Conservation (phyloP, 2,113 vertebrate genomes). For the Felis catus region DNA sequence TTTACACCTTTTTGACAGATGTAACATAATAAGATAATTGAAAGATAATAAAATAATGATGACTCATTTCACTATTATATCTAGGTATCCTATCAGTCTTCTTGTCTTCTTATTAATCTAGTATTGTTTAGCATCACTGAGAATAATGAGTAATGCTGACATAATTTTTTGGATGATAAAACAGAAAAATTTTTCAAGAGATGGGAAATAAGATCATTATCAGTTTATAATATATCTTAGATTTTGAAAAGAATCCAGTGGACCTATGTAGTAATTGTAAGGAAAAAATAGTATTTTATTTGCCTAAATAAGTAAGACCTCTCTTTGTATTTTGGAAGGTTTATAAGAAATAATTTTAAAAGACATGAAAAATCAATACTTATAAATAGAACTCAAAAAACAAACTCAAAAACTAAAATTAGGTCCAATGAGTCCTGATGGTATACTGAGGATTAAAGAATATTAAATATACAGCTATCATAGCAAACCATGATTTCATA, state of each 20-base stretch:
- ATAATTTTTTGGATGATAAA: neutral
- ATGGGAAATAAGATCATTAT: neutral
- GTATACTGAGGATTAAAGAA: neutral
- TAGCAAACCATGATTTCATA: slow-evolving; percentile 6
- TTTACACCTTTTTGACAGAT: neutral
- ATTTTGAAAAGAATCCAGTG: neutral
- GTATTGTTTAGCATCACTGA: neutral
- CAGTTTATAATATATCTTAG: neutral
- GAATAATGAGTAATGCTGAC: neutral
- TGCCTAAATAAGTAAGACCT: neutral
- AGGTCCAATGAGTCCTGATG: neutral
- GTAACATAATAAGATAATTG: slow-evolving; percentile 3
- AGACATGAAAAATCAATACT: neutral
- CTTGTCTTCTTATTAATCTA: slow-evolving; percentile 20
- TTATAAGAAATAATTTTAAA: neutral
- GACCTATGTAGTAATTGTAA: slow-evolving; percentile 1
- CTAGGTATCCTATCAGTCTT: neutral
- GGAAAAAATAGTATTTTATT: neutral
- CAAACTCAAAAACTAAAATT: slow-evolving; percentile 33
- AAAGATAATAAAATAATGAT: neutral
- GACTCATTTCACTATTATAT: neutral
- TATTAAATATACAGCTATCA: neutral
- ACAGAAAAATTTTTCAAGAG: slow-evolving; percentile 8
- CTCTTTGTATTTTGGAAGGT: neutral
- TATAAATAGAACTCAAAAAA: slow-evolving; percentile 14